A percentile compares a stretch with the other conserved stretches of the same genome.
phyloP scores from a whole-genome alignment of 1,140 invertebrate genomes.

The Trichonephila clavipes region DNA sequence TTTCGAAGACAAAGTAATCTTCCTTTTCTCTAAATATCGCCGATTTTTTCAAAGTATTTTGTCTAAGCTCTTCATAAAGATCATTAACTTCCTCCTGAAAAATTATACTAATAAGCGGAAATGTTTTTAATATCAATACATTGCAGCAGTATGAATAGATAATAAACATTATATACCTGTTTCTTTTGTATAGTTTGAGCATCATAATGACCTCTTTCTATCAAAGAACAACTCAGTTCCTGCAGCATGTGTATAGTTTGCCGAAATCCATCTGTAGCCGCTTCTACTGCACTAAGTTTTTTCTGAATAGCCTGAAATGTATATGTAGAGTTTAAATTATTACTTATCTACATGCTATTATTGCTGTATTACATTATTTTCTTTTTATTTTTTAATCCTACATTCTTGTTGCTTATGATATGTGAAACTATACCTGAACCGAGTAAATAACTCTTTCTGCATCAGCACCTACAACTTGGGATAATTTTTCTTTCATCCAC shows the following conservation, averaged over 20 bases:
- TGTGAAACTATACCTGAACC: slow-evolving; percentile 81
- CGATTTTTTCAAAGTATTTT: slow-evolving; percentile 87
- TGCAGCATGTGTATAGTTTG: slow-evolving; percentile 86
- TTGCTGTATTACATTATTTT: background rate
- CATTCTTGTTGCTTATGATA: background rate
- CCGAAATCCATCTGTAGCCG: slow-evolving; percentile 88
- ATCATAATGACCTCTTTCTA: slow-evolving; percentile 96
- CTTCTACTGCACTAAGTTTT: slow-evolving; percentile 89
- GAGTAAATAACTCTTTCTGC: slow-evolving; percentile 93
- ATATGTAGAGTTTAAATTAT: too few species aligned
- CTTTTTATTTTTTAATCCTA: background rate
- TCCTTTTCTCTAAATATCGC: slow-evolving; percentile 79
- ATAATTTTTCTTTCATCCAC: slow-evolving; percentile 92
- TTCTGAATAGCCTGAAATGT: slow-evolving; percentile 83
- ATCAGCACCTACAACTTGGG: slow-evolving; percentile 87
- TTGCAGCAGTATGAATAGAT: background rate
- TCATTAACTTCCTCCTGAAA: slow-evolving; percentile 88
- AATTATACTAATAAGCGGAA: slow-evolving; percentile 80
- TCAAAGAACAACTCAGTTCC: slow-evolving; percentile 88
- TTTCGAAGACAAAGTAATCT: slow-evolving; percentile 88
- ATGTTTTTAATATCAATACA: background rate
- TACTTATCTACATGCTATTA: too few species aligned
- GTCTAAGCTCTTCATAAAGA: slow-evolving; percentile 87
- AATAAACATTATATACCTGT: slow-evolving; percentile 81
- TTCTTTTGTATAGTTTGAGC: slow-evolving; percentile 95